These are phyloP conservation scores for Temnothorax rugatulus DNA, from an alignment of 2,888 invertebrate species.

Conservation along the genomic window DNA sequence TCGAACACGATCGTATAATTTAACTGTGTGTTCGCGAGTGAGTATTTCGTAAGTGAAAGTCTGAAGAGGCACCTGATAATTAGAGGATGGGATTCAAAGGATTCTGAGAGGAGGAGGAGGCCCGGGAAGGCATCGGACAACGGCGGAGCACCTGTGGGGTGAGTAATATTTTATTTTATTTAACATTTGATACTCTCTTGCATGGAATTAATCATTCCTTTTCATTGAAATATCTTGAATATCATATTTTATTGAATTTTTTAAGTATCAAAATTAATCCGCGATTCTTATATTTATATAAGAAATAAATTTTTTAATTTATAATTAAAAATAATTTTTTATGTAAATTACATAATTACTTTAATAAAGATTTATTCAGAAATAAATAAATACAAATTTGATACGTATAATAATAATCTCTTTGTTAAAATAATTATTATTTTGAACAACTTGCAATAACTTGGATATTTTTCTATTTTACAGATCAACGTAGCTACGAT, in stretches of 20 bases:
- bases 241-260: not conserved
- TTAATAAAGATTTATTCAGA: not conserved
- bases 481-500: constrained; percentile 4
- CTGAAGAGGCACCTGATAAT: not conserved
- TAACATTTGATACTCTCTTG: not conserved
- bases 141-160: not conserved
- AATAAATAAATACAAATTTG: not conserved
- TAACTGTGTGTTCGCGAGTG: not conserved
- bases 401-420: not conserved
- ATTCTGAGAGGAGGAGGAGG: not conserved
- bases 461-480: not conserved
- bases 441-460: not conserved
- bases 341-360: not conserved
- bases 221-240: not conserved
- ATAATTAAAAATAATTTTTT: not conserved
- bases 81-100: too few species aligned
- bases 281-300: not conserved
- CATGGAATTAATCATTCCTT: not conserved
- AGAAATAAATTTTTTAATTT: not conserved
- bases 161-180: not conserved
- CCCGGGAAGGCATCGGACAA: not conserved
- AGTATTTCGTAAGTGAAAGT: not conserved
- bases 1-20: not conserved
- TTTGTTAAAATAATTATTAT: not conserved
- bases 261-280: not conserved